These are phyloP conservation scores for Lepidocyrtoides sp. DNA, from an alignment of 2,888 invertebrate genomes.

Conservation along the genomic window DNA sequence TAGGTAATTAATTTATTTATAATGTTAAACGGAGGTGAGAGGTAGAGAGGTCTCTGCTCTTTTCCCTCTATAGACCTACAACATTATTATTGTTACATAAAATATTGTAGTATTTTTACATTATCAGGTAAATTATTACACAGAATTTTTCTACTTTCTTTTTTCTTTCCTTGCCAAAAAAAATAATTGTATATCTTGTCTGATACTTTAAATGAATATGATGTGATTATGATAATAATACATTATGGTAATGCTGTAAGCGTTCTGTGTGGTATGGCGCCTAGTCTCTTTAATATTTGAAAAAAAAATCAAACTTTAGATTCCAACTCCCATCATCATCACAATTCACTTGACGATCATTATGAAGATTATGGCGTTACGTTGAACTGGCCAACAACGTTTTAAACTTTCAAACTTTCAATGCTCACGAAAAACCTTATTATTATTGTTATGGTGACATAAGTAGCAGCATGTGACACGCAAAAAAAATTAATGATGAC, in stretches of 20 bases:
- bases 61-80: not conserved
- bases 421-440: no score
- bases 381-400: not conserved
- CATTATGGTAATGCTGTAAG: not conserved
- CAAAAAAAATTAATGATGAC: not conserved
- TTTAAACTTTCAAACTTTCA: not conserved
- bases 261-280: not conserved
- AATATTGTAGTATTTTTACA: not conserved
- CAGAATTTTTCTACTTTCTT: slow-evolving; percentile 23
- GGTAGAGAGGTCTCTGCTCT: not conserved
- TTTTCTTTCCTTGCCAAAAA: slow-evolving; percentile 20
- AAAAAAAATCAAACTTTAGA: no score
- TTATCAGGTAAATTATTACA: not conserved
- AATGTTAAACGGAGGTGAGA: no score
- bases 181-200: not conserved
- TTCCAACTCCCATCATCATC: no score
- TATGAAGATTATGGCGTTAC: not conserved
- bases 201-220: not conserved
- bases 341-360: not conserved
- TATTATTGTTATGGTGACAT: no score
- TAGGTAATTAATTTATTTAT: no score
- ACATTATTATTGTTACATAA: not conserved
- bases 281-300: not conserved
- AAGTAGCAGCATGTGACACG: not conserved
- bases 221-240: not conserved